Base-by-base conservation (phyloP, 2,888 invertebrate genomes). In the Laspeyria flexula region DNA sequence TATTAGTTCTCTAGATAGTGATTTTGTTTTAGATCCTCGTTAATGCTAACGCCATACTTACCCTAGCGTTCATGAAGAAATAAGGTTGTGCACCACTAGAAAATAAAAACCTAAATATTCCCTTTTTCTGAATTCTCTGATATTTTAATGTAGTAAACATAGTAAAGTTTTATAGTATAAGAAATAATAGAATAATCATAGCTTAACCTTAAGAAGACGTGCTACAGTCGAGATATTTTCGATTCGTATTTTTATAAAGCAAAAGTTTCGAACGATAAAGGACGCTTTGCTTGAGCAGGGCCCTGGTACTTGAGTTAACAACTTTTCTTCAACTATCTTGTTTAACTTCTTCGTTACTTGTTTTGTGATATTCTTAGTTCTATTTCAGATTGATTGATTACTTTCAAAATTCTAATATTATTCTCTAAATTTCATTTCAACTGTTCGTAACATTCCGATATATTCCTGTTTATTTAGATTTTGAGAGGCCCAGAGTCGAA, bases 221-320 rank as follows among this genome's bases (percentile, higher is more conserved):
- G 88, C 87, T 78, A 86, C 86, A 86, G 91, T 91, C 88, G 79
- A 88, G 77, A 89, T 90, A 91, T 90, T 92, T 91, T 91, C 89
- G 88, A 92, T 90, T 91, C 90, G 91, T 91, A 90, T 92, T 91
- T 92, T 91, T 90, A 90, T 90, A 90, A 88, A 88, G 86, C 89
- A 90, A 90, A 90, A 88, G 86, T 88, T 89, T 87, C 90, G 91
- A 91, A 90, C 81, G 91, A 88, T 76, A 77, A 79, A 74, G 86
- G 81, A 85, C 80, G 91, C 91, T 92, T 91, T 88, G 91, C 91
- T 92, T 92, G 85, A 80, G 88, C 90, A 84, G 90, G 89, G 90
- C 90, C 89, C 76, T 77, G 76, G 79, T 62, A 58, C 68, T 61
- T 71, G 16, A 38, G 44, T 79, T 70, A 55, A 65, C 51, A 65